These are phyloP conservation scores for Lithophane socia DNA, from an alignment of 2,888 invertebrate species.

Conservation along the genomic window DNA sequence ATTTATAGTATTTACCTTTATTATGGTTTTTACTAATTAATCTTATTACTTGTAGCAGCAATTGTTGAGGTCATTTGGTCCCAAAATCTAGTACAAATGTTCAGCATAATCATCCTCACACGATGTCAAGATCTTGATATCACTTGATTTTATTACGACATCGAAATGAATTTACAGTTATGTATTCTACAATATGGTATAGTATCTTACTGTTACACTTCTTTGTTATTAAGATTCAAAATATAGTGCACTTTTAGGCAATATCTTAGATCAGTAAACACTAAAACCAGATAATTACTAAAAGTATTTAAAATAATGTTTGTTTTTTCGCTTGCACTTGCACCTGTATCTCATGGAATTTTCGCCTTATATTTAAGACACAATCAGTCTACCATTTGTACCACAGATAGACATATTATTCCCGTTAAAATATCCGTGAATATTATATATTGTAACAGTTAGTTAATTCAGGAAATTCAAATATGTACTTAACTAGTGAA, in stretches of 20 bases:
- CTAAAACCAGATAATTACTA: conserved; percentile 47
- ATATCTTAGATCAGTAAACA: conserved; percentile 73
- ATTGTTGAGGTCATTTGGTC: conserved; percentile 79
- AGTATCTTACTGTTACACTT: conserved; percentile 53
- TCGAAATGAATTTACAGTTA: conserved; percentile 40
- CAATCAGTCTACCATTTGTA: conserved; percentile 58
- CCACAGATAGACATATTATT: conserved; percentile 65
- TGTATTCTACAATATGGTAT: conserved; percentile 33
- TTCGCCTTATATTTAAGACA: conserved; percentile 67
- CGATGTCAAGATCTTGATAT: conserved; percentile 43
- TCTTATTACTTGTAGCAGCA: conserved; percentile 65
- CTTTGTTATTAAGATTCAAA: conserved; percentile 63
- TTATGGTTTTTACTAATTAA: conserved; percentile 70
- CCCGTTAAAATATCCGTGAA: conserved; percentile 65
- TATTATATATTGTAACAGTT: conserved; percentile 71
- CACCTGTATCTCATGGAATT: conserved; percentile 54
- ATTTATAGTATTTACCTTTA: conserved; percentile 74
- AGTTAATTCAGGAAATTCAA: conserved; percentile 72
- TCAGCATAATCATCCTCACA: conserved; percentile 65
- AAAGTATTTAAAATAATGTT: conserved; percentile 34
- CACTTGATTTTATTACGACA: conserved; percentile 27
- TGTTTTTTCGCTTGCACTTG: conserved; percentile 57
- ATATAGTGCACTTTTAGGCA: conserved; percentile 75
- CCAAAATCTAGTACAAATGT: conserved; percentile 84
- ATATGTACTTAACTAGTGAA: conserved; percentile 85